Base-by-base conservation (phyloP, 2,113 vertebrate species). In the Cygnus atratus region DNA sequence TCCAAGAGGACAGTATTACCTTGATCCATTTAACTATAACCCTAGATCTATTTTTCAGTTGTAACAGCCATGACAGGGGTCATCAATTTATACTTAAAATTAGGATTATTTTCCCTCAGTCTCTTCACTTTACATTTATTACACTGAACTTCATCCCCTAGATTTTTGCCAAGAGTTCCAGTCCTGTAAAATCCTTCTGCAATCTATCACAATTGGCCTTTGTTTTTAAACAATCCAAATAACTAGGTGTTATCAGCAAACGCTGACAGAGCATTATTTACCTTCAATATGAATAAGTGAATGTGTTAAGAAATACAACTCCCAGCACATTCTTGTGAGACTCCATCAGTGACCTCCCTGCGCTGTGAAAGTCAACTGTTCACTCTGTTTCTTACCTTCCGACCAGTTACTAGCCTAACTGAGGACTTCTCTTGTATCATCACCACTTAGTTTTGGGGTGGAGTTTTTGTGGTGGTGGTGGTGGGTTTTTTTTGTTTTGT, bases 181-280 rank as follows among this genome's bases (percentile, higher is more conserved):
- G 33, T 58, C 71, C 63, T 67, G 6, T 73, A 94, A 88, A 26
- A 90, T 73, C 85, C 81, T 94, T 94, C 93, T 95, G 58, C 95
- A 94, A 83, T 79, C 57, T 39, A 57, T 52, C 59, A 88, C 75
- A 76, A 66, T 4, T 92, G 82, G 88, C 85, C 85, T 96, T 91
- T 91, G 37, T 72, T 94, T 95, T 67, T 76, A 92, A 79, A 39
- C n/a, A 90, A 83, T 35, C 26, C 20, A 82, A 87, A 29, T 65
- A 75, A 88, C 26, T 44, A 28, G 33, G 13, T 73, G 79, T 73
- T 54, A 92, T 33, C 81, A 88, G 84, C 31, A 67, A 84, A 65
- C 39, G 76, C 33, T 79, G 71, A 59, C 33, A 87, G 62, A 82
- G 11, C 22, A 61, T 85, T 85, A 41, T 41, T 58, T 29, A 73